These are phyloP conservation scores for Tachysurus fulvidraco DNA, from an alignment of 2,113 vertebrate species.

Conservation along the genomic window DNA sequence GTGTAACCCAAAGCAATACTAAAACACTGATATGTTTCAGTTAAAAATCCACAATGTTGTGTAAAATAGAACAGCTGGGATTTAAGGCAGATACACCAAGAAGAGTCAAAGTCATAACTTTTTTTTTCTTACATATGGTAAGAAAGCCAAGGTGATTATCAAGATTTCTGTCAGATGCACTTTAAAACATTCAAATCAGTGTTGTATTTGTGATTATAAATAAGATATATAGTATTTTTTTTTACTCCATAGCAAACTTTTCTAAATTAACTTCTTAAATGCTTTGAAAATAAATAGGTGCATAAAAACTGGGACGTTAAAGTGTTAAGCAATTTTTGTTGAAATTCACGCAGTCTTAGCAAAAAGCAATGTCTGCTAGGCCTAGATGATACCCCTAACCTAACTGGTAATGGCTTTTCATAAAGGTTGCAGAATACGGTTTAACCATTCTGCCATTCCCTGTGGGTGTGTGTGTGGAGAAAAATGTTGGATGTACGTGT, in stretches of 20 bases:
- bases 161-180: neutral
- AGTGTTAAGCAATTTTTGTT: neutral
- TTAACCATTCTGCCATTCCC: neutral
- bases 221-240: neutral
- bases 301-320: neutral
- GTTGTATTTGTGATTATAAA: neutral
- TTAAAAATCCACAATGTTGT: neutral
- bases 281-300: neutral
- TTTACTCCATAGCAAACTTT: neutral
- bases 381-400: neutral
- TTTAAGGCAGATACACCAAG: neutral
- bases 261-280: neutral
- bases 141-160: neutral
- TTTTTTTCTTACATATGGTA: neutral
- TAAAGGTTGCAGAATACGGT: neutral
- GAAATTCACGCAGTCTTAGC: neutral
- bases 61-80: neutral
- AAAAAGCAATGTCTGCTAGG: neutral
- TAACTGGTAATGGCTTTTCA: neutral
- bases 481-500: neutral
- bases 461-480: conserved; percentile 7
- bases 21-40: conserved; percentile 10
- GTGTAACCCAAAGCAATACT: conserved; percentile 27
- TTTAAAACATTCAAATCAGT: neutral
- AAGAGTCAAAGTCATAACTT: neutral